Evolutionary conservation across 1,140 invertebrate species (phyloP).

Genomic region (Bombus haemorrhoidalis): DNA sequence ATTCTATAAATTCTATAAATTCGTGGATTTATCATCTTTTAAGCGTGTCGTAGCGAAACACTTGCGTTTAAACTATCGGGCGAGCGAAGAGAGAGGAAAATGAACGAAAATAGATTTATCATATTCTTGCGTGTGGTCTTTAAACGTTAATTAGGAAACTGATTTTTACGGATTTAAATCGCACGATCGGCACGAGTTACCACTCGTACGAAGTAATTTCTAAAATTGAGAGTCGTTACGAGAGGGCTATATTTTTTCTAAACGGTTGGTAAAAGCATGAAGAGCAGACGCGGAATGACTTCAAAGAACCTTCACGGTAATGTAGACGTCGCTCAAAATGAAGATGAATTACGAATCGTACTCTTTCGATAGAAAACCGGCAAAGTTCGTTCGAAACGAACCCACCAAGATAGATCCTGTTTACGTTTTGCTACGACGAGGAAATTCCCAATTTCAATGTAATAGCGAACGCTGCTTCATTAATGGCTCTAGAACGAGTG

Average conservation of each 20-base stretch:
- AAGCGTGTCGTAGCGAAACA: neutral
- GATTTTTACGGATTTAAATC: neutral
- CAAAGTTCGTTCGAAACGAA: constrained; percentile 15
- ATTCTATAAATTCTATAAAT: neutral
- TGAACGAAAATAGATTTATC: neutral
- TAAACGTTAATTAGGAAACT: neutral
- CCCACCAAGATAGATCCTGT: neutral
- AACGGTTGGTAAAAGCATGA: neutral
- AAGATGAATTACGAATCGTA: constrained; percentile 16
- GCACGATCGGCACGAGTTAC: neutral
- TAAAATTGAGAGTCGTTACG: neutral
- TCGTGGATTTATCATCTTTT: neutral
- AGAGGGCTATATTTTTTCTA: too few relatives aligned
- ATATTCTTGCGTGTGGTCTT: neutral
- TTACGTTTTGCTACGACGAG: neutral
- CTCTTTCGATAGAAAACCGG: neutral
- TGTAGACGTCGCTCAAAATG: constrained; percentile 8
- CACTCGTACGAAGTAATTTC: neutral
- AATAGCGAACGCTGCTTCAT: neutral
- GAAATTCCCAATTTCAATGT: constrained; percentile 8
- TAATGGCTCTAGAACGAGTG: neutral
- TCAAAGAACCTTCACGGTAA: neutral
- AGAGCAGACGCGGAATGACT: neutral
- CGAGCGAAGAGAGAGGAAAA: neutral
- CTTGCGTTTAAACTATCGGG: too few relatives aligned